Evolutionary conservation across 1,140 invertebrate genomes (phyloP), one percentile per base, ranked within the genome.

Genomic region (Drosophila grimshawi): DNA sequence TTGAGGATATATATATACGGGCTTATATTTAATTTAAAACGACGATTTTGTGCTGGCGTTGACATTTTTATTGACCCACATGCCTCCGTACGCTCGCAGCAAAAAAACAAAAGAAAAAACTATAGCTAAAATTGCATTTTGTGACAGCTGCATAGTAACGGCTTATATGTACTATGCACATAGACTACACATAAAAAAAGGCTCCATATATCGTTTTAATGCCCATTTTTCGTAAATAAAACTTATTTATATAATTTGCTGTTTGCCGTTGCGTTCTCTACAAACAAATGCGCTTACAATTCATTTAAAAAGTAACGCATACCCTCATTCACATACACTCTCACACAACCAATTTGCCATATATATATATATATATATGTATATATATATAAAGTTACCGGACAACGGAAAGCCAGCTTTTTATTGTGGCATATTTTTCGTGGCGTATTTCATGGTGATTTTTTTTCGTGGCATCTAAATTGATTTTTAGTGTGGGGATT

Each of bases 211-310:
- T 76, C 53, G 41, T 66, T 76, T 78, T 41, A 74, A 69, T 62
- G 37, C 45, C 37, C 37, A 37, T 78, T 82, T 85, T 74, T 70
- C 41, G 75, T 57, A 77, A 82, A 88, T 74, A 79, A 76, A 83
- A 77, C 74, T 80, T 80, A 80, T 86, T 88, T 86, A 88, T 86
- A 88, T 86, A 82, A 88, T 88, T 86, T 86, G 62, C 65, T 80
- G 73, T 85, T 85, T 74, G 81, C 56, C 52, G 61, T 68, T 72
- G 68, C 71, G 59, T 88, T 88, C 67, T 73, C 57, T 71, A 65
- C 80, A 79, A 88, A 82, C 76, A 86, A 86, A 76, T 80, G 68
- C 59, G 83, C 76, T 71, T 88, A 82, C 83, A 88, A 88, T 86
- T 86, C 83, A 86, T 86, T 86, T 88, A 83, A 86, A 88, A 88